Evolutionary conservation across 2,797 vertebrate species (phyloP).

Genomic region (Pseudomugil tenellus): DNA sequence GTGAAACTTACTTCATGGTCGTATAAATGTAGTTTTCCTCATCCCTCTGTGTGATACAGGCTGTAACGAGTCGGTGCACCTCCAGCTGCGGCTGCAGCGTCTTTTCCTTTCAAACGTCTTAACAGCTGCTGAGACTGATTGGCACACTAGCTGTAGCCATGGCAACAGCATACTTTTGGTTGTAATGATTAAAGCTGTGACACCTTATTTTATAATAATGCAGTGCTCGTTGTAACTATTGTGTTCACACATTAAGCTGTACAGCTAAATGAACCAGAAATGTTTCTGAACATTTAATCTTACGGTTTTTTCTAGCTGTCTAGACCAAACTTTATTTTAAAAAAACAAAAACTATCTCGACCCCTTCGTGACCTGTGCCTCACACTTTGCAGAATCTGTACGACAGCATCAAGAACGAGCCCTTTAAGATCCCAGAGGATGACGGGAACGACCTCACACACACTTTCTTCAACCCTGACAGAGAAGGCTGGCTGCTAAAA

Average conservation of each 20-base stretch:
- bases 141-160: slow-evolving; percentile 5
- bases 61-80: background rate
- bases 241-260: background rate
- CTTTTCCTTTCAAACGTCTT: background rate
- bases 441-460: slow-evolving; percentile 94
- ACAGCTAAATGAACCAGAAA: background rate
- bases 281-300: no score
- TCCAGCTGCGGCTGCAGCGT: slow-evolving; percentile 2
- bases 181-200: background rate
- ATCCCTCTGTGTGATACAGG: background rate
- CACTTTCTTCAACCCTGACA: slow-evolving; percentile 96
- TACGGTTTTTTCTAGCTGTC: background rate
- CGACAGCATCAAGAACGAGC: slow-evolving; percentile 93
- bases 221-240: background rate
- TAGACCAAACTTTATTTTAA: background rate
- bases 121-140: background rate
- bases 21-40: background rate
- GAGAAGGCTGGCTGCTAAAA: slow-evolving; percentile 96
- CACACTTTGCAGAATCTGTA: slow-evolving; percentile 84
- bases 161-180: slow-evolving; percentile 7
- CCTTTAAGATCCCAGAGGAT: slow-evolving; percentile 95
- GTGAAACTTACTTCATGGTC: background rate
- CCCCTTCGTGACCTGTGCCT: background rate
- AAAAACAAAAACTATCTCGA: background rate
- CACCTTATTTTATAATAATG: background rate